Base-by-base conservation (phyloP, 2,888 invertebrate species). In the Drosophila subquinaria region DNA sequence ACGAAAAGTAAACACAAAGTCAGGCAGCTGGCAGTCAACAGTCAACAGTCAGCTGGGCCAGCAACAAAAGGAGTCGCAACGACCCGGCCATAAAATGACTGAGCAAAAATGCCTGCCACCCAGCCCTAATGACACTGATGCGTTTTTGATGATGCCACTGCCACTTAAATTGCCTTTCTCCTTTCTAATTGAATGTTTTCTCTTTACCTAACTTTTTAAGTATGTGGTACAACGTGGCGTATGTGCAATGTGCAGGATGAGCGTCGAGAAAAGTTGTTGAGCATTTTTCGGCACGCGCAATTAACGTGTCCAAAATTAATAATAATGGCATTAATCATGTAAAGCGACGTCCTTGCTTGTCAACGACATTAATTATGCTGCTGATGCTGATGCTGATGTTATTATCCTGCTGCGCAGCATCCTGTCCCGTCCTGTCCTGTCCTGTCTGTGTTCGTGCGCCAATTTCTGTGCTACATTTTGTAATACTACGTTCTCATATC, bases 111-210 rank as follows among this genome's bases (percentile, higher is more conserved):
- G 79, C 70, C 66, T 45, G 38, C 60, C 30, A 33, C 23, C 35
- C 51, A 20, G 33, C 53, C 69, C 82, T 67, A 87, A 89, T 90
- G 88, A 77, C 78, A 76, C 79, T 90, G 86, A 87, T 87, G 86
- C 86, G 88, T 89, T 86, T 90, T 86, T 86, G 90, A 86, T 86
- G 86, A 86, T 81, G 89, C 86, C 79, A 86, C 75, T 72, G 78
- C 27, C 27, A 42, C 78, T 68, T 36, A 56, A 55, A 48, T 69
- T 56, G 66, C 55, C 27, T 20, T 50, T n/a, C 45, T n/a, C 27
- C 9, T 61, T 42, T 35, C 57, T 89, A 85, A 86, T 86, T 90
- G 83, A 90, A 90, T 86, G 69, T 76, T 76, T 69, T 43, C 15
- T 52, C 35, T 35, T 13, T 36, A 27, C 5, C 27, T 27, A 6